Evolutionary conservation across 2,888 invertebrate genomes (phyloP).

Genomic region (Emmelina monodactyla): DNA sequence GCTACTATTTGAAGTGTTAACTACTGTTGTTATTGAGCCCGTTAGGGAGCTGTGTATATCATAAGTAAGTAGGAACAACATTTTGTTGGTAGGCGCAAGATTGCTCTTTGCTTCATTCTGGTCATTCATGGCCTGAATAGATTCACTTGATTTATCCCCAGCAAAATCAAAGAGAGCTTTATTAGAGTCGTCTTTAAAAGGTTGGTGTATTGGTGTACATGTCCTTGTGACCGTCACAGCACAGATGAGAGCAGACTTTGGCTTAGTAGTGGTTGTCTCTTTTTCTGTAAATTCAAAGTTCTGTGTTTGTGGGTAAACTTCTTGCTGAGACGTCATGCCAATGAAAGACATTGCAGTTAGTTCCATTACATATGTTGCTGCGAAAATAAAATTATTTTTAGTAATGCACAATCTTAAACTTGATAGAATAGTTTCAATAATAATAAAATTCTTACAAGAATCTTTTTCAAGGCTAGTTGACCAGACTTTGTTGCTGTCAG

Average conservation of each 20-base stretch:
- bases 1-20: slow-evolving; percentile 50
- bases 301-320: slow-evolving; percentile 38
- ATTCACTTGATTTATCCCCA: slow-evolving; percentile 41
- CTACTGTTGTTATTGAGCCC: slow-evolving; percentile 50
- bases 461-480: slow-evolving; percentile 54
- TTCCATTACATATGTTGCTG: slow-evolving; percentile 50
- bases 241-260: slow-evolving; percentile 49
- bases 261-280: slow-evolving; percentile 33
- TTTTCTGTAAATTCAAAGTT: slow-evolving; percentile 38
- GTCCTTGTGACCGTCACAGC: slow-evolving; percentile 46
- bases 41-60: slow-evolving; percentile 72
- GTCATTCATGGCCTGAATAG: slow-evolving; percentile 79
- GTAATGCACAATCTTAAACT: too few relatives aligned
- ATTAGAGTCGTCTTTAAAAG: slow-evolving; percentile 45
- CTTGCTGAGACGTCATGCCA: slow-evolving; percentile 45
- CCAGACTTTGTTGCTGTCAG: slow-evolving; percentile 54
- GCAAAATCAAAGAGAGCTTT: slow-evolving; percentile 48
- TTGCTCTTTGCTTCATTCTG: slow-evolving; percentile 74
- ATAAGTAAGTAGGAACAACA: slow-evolving; percentile 71
- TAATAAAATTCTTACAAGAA: slow-evolving; percentile 35
- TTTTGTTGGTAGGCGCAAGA: slow-evolving; percentile 37
- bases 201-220: slow-evolving; percentile 30
- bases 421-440: slow-evolving; percentile 1
- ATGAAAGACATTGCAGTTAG: slow-evolving; percentile 56
- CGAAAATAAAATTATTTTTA: slow-evolving; percentile 10